phyloP scores from a whole-genome alignment of 64 coral and sea anemone genomes.

The Orbicella faveolata region DNA sequence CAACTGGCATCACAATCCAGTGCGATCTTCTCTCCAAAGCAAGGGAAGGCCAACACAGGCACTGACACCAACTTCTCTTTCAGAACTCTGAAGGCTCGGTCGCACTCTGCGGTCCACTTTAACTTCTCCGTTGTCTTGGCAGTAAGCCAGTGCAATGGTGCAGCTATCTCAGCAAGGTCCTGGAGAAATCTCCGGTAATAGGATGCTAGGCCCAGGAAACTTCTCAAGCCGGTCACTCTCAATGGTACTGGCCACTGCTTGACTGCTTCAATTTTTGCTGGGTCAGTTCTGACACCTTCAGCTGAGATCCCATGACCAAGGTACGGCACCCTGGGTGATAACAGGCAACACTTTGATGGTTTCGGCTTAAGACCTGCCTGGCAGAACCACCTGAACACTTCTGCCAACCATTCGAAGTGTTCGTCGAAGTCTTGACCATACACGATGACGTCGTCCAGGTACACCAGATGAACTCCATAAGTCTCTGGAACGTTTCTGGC shows the following conservation, averaged over 20 bases:
- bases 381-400: neutral
- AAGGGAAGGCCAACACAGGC: neutral
- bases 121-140: neutral
- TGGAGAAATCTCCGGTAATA: constrained; percentile 35
- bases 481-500: neutral
- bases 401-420: no score
- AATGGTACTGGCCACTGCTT: neutral
- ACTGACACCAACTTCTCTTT: constrained; percentile 14
- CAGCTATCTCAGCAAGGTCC: constrained; percentile 9
- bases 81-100: neutral
- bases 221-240: neutral
- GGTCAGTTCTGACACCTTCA: neutral
- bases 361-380: constrained; percentile 2
- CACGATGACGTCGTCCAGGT: no score
- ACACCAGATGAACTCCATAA: constrained; percentile 23
- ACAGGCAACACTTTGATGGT: neutral
- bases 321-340: neutral
- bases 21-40: neutral
- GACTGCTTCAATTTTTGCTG: neutral
- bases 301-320: constrained; percentile 12
- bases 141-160: constrained; percentile 4
- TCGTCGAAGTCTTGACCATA: no score
- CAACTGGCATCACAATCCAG: constrained; percentile 17
- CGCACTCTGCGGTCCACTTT: neutral
- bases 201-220: constrained; percentile 7